A percentile compares a stretch with the other conserved stretches of the same genome.
Evolutionary conservation across 1,140 invertebrate genomes (phyloP).

Genomic region (Bombus picipes): DNA sequence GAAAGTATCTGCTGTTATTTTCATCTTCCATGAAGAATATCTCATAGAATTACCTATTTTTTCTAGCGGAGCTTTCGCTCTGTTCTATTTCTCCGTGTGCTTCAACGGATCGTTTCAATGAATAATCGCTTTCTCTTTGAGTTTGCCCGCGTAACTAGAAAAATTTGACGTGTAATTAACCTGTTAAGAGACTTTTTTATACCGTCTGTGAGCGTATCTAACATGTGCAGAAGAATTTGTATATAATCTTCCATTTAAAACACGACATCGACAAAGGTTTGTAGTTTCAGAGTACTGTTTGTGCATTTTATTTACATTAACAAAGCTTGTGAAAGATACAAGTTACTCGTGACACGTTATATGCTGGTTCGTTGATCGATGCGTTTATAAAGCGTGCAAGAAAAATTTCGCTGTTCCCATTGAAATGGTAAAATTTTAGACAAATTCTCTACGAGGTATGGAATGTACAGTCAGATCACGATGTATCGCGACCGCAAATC

Average conservation of each 20-base stretch:
- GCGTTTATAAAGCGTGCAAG: background rate
- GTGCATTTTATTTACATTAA: background rate
- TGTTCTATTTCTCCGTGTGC: background rate
- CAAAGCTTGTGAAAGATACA: background rate
- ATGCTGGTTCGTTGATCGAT: background rate
- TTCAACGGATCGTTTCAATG: background rate
- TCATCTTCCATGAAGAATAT: background rate
- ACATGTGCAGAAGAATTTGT: background rate
- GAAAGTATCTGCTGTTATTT: constrained; percentile 15
- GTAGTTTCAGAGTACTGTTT: too few species aligned
- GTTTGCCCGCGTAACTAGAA: background rate
- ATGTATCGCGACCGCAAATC: background rate
- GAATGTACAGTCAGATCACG: background rate
- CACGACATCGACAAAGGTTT: background rate
- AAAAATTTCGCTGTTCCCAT: background rate
- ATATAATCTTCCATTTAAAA: too few species aligned
- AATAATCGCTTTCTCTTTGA: background rate
- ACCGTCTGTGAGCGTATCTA: too few species aligned
- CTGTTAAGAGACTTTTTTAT: background rate
- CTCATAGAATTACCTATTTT: background rate
- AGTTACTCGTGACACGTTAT: background rate
- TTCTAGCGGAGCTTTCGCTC: background rate
- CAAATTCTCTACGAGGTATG: too few species aligned
- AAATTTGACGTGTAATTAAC: constrained; percentile 12
- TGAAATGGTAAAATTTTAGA: background rate